phyloP scores from a whole-genome alignment of 2,113 vertebrate genomes.

The Microtus montanus region DNA sequence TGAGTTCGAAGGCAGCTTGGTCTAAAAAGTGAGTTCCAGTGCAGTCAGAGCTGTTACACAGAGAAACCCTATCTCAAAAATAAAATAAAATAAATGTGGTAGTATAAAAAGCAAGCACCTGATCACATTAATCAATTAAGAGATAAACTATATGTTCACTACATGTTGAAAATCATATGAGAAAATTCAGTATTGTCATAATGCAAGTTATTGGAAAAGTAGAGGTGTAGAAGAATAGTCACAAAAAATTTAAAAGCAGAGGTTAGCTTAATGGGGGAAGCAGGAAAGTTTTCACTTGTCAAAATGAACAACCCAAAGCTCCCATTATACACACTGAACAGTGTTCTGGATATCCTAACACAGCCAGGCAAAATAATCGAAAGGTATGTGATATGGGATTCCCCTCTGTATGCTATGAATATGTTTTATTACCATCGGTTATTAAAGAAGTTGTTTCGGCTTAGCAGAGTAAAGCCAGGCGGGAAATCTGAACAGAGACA shows the following conservation, averaged over 20 bases:
- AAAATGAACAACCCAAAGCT: background rate
- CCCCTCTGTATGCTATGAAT: too few species aligned
- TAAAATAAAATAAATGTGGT: background rate
- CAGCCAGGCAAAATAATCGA: background rate
- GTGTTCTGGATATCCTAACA: background rate
- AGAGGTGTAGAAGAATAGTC: background rate
- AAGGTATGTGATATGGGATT: background rate
- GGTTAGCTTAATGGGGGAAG: background rate
- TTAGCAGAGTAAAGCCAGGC: too few species aligned
- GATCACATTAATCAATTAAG: background rate
- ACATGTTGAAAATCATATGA: background rate
- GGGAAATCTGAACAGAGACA: too few species aligned
- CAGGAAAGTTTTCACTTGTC: background rate
- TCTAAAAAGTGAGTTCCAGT: background rate
- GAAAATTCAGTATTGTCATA: conserved; percentile 6
- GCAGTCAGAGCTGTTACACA: background rate
- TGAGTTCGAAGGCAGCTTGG: background rate
- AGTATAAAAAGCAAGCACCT: conserved; percentile 11
- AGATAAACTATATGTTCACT: background rate
- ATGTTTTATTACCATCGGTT: too few species aligned
- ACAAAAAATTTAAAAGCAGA: background rate
- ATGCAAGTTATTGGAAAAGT: background rate
- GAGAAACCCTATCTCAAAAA: background rate
- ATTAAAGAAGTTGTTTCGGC: too few species aligned
- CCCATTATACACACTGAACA: background rate